Evolutionary conservation across 2,888 invertebrate genomes (phyloP).

Genomic region (Octonoba sinensis): DNA sequence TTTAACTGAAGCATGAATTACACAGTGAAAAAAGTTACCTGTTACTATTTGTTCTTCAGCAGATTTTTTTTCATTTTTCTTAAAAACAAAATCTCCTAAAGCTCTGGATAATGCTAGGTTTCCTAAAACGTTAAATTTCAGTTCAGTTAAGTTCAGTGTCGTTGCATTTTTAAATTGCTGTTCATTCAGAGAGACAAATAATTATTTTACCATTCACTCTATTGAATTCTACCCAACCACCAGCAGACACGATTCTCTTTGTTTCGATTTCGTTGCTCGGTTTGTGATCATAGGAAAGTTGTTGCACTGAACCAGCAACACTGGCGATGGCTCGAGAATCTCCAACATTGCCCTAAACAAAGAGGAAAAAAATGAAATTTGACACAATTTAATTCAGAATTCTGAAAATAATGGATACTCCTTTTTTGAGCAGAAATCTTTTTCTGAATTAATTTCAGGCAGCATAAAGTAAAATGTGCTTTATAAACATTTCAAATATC

Average conservation of each 20-base stretch:
- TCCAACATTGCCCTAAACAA: slow-evolving; percentile 87
- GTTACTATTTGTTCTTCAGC: slow-evolving; percentile 97
- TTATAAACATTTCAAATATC: no score
- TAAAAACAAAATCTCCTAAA: slow-evolving; percentile 96
- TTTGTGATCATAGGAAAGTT: slow-evolving; percentile 93
- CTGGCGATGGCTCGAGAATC: slow-evolving; percentile 96
- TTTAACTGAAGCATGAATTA: background rate
- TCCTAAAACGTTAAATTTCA: slow-evolving; percentile 65
- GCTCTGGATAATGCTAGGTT: slow-evolving; percentile 96
- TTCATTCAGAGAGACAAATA: background rate
- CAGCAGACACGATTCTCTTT: slow-evolving; percentile 89
- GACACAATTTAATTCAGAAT: background rate
- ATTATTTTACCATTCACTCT: slow-evolving; percentile 87
- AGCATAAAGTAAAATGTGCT: no score
- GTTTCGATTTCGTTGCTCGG: slow-evolving; percentile 90
- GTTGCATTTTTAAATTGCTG: background rate
- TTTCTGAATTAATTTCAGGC: no score
- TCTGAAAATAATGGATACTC: background rate
- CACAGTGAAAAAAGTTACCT: slow-evolving; percentile 75
- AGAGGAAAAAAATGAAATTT: background rate
- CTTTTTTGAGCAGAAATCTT: no score
- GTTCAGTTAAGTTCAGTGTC: background rate
- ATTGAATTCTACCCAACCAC: slow-evolving; percentile 97
- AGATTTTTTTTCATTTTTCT: slow-evolving; percentile 85
- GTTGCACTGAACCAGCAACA: slow-evolving; percentile 82